These are phyloP conservation scores for Eubasilissa regina DNA, from an alignment of 1,140 invertebrate genomes.

Conservation along the genomic window DNA sequence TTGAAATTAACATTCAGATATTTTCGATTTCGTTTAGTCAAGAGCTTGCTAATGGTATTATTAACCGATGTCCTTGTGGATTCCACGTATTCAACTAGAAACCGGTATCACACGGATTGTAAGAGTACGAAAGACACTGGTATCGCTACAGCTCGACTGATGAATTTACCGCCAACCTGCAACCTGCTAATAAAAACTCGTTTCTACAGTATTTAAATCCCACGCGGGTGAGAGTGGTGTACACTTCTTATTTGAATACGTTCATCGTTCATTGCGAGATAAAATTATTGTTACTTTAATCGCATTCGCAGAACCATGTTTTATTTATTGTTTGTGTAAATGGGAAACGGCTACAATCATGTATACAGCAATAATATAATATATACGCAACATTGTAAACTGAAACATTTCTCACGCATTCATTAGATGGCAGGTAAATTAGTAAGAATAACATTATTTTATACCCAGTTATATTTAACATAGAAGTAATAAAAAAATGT, in stretches of 20 bases:
- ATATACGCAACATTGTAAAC: too few relatives aligned
- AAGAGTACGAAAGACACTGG: background rate
- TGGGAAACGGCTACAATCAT: too few relatives aligned
- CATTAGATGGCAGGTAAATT: too few relatives aligned
- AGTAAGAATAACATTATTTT: too few relatives aligned
- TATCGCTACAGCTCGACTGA: background rate
- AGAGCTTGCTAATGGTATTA: conserved; percentile 28
- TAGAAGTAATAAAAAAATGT: too few relatives aligned
- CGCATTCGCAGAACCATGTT: too few relatives aligned
- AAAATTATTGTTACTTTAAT: too few relatives aligned
- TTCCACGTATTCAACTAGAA: conserved; percentile 24
- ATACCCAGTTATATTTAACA: too few relatives aligned
- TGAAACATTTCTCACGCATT: too few relatives aligned
- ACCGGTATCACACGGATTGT: conserved; percentile 12
- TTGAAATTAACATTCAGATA: conserved; percentile 4
- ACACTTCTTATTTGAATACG: conserved; percentile 3
- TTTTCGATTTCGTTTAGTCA: conserved; percentile 35
- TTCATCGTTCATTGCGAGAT: too few relatives aligned
- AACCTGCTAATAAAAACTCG: conserved; percentile 7
- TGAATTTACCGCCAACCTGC: background rate
- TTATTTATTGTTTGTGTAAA: too few relatives aligned
- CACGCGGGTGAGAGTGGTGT: conserved; percentile 1
- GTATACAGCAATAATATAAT: too few relatives aligned
- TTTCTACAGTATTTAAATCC: conserved; percentile 1
- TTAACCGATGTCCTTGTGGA: conserved; percentile 17